Evolutionary conservation across 64 coral and sea anemone genomes (phyloP), one percentile per base, ranked within the genome.

Genomic region (Orbicella faveolata): DNA sequence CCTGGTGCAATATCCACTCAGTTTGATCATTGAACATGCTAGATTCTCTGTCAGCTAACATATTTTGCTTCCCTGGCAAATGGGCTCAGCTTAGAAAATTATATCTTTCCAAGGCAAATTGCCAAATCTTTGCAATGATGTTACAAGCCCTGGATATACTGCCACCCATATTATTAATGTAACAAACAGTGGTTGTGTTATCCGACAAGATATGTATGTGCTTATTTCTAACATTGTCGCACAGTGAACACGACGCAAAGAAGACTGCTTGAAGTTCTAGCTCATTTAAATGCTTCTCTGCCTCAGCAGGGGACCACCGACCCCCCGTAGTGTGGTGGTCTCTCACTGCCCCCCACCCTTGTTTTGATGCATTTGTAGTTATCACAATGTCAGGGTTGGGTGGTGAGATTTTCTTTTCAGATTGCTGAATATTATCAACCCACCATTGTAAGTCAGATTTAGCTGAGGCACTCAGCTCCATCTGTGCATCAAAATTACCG

Each of bases 91-190:
- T 81, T 7, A 90, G 75, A 20, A 23, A 89, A 63, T 33, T 79
- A 53, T 57, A 82, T 79, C 48, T 70, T 0, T 79, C 23, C 9
- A 82, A 39, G 9, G 53, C 33, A 19, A 70, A 83, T 4, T 83
- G 21, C 83, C 81, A 92, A 26, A 77, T 92, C 62, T 34, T 73
- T 34, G 61, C 74, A 48, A 87, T 64, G 3, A 19, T 37, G 33
- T 92, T 65, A 63, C 41, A 84, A 25, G 64, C 16, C 30, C 73
- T 64, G 30, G 83, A 78, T 34, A 79, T 74, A 34, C 74, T 86
- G 30, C 69, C 61, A 67, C 83, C 90, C 39, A 88, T 92, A 35
- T 92, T 85, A 59, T 92, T 87, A 1, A 92, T 55, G 25, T 85
- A 87, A 52, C 57, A 70, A 36, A 92, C 75, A 4, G 75, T 69